A percentile compares a stretch with the other conserved stretches of the same genome.
Evolutionary conservation across 2,113 vertebrate genomes (phyloP).

Genomic region (Talpa occidentalis): DNA sequence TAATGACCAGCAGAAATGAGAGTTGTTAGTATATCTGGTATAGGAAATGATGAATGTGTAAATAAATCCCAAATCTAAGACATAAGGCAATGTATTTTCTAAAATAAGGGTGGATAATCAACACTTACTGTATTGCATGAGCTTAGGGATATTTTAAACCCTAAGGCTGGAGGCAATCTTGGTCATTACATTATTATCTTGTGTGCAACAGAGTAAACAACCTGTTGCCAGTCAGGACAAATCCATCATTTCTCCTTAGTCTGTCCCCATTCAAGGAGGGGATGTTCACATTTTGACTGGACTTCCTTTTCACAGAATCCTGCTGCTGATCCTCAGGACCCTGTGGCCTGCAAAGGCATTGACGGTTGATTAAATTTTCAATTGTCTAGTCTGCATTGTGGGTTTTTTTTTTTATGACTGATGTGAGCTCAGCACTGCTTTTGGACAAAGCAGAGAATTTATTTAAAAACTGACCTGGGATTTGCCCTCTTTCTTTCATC

Average conservation of each 20-base stretch:
- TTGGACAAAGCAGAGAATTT: slow-evolving; percentile 39
- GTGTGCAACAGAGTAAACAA: neutral
- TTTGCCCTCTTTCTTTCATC: neutral
- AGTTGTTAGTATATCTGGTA: neutral
- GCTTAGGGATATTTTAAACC: slow-evolving; percentile 14
- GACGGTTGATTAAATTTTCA: slow-evolving; percentile 8
- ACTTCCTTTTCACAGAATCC: neutral
- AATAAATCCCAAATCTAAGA: neutral
- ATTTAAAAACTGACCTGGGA: slow-evolving; percentile 24
- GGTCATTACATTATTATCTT: neutral
- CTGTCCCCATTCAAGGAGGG: neutral
- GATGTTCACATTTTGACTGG: neutral
- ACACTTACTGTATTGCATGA: neutral
- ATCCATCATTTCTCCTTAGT: neutral
- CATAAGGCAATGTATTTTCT: neutral
- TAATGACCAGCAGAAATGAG: slow-evolving; percentile 17
- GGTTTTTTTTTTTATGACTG: neutral
- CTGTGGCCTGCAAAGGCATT: neutral
- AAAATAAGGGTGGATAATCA: neutral
- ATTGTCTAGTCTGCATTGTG: neutral
- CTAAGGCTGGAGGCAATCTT: neutral
- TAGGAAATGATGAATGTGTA: slow-evolving; percentile 44
- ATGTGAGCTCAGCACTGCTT: neutral
- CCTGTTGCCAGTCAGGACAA: neutral
- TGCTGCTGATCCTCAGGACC: neutral